These are phyloP conservation scores for Vanessa cardui DNA, from an alignment of 2,888 invertebrate genomes.

Conservation along the genomic window DNA sequence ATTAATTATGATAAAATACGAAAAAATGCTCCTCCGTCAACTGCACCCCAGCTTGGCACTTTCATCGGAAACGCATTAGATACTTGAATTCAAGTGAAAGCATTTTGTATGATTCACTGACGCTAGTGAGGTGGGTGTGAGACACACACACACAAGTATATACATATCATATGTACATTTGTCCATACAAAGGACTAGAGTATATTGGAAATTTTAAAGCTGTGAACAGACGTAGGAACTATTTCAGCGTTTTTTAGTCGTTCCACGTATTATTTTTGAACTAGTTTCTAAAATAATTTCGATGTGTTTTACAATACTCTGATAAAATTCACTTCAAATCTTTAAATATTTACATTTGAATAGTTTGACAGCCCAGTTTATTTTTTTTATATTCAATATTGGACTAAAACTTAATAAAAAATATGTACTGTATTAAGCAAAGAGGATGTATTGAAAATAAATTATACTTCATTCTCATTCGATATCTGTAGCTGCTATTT, in stretches of 20 bases:
- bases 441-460: no score
- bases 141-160: slow-evolving; percentile 3
- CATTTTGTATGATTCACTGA: slow-evolving; percentile 38
- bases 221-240: neutral
- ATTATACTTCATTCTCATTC: no score
- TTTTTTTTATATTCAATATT: no score
- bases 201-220: slow-evolving; percentile 10
- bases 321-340: no score
- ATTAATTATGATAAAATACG: slow-evolving; percentile 6
- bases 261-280: no score
- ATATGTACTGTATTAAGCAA: no score
- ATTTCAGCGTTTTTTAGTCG: no score
- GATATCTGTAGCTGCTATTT: neutral
- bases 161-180: neutral
- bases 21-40: slow-evolving; percentile 26
- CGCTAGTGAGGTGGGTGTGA: slow-evolving; percentile 25
- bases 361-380: no score
- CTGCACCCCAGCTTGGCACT: slow-evolving; percentile 35
- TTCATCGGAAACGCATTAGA: slow-evolving; percentile 40
- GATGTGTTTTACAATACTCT: no score
- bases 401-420: no score
- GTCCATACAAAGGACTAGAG: slow-evolving; percentile 3
- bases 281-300: no score
- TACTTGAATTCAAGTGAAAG: slow-evolving; percentile 38
- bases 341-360: no score